phyloP scores from a whole-genome alignment of 2,113 vertebrate genomes.

The Apodemus speciosus region DNA sequence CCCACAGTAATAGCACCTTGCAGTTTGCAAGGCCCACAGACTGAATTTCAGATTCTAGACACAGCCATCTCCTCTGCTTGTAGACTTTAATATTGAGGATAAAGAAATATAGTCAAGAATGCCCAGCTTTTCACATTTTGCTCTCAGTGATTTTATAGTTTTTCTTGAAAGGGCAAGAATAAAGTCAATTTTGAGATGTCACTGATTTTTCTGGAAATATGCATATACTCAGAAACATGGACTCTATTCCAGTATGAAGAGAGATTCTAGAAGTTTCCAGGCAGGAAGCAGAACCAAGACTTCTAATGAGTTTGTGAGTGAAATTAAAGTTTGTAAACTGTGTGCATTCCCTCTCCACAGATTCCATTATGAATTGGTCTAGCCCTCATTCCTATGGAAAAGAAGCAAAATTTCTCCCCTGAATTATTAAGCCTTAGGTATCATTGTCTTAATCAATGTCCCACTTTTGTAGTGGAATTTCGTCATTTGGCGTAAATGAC shows the following conservation, averaged over 20 bases:
- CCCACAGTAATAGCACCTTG: fast-evolving
- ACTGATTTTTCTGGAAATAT: not conserved
- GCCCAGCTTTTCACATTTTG: fast-evolving
- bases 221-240: not conserved
- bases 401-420: too few relatives aligned
- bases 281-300: not conserved
- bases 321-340: not conserved
- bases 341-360: not conserved
- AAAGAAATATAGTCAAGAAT: not conserved
- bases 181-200: not conserved
- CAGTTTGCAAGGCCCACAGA: fast-evolving
- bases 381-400: not conserved
- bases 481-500: not conserved
- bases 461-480: not conserved
- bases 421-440: not conserved
- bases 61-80: not conserved
- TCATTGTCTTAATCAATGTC: not conserved
- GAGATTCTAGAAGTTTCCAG: not conserved
- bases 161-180: not conserved
- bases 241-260: not conserved
- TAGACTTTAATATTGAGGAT: fast-evolving
- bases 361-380: not conserved
- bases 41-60: not conserved
- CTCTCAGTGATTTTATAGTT: not conserved
- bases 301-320: not conserved